phyloP scores from a whole-genome alignment of 1,140 invertebrate species.

The Ditylenchus dipsaci region DNA sequence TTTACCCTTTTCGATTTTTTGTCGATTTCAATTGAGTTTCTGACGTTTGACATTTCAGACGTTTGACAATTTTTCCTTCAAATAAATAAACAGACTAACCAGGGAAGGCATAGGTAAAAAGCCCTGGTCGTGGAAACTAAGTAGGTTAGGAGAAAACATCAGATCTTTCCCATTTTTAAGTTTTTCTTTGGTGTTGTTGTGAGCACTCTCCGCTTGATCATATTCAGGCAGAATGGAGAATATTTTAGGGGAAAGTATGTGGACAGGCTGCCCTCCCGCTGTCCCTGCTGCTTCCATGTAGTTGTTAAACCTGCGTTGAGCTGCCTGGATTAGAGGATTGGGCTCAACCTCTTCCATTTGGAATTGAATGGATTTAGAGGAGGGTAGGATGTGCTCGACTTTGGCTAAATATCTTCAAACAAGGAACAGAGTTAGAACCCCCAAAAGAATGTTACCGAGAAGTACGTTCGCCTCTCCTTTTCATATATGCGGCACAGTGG shows the following conservation, averaged over 20 bases:
- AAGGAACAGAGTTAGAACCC: too few species aligned
- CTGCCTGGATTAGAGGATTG: neutral
- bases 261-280: too few species aligned
- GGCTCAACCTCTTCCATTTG: neutral
- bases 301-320: neutral
- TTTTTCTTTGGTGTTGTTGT: neutral
- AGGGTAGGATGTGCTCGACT: neutral
- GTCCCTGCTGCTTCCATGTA: too few species aligned
- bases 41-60: neutral
- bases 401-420: neutral
- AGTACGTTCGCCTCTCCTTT: too few species aligned
- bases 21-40: too few species aligned
- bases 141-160: neutral
- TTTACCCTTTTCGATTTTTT: too few species aligned
- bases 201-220: neutral
- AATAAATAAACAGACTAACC: neutral
- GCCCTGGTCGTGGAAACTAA: neutral
- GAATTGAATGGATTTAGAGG: neutral
- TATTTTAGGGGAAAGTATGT: neutral
- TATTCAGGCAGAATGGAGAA: neutral
- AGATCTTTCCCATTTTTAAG: too few species aligned
- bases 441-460: too few species aligned
- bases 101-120: neutral
- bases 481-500: too few species aligned
- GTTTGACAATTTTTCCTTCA: neutral